Percentiles rank a stretch among this genome's conserved stretches.
These are phyloP conservation scores for Probosciger aterrimus DNA, from an alignment of 2,113 vertebrate species.

Conservation along the genomic window DNA sequence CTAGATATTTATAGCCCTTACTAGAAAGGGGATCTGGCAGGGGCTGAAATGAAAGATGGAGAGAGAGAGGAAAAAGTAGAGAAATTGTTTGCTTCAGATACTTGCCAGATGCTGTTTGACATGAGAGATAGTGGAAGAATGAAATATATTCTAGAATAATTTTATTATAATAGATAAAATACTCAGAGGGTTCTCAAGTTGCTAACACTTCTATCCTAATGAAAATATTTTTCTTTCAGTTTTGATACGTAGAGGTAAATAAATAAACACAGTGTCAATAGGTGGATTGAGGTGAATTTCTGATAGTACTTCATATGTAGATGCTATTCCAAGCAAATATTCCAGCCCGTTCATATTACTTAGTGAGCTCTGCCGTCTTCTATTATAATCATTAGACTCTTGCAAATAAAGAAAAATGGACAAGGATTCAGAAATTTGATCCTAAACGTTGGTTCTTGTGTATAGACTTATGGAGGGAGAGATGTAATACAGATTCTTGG, in stretches of 20 bases:
- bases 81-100: background rate
- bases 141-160: background rate
- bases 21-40: conserved; percentile 24
- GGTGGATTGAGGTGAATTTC: background rate
- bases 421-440: background rate
- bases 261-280: background rate
- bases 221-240: background rate
- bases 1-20: conserved; percentile 45
- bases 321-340: background rate
- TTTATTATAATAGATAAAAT: background rate
- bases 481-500: no score
- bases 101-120: background rate
- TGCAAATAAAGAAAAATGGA: background rate
- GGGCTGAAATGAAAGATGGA: background rate
- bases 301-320: background rate
- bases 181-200: background rate
- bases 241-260: background rate
- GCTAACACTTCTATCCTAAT: background rate
- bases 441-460: background rate
- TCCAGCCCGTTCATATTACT: background rate
- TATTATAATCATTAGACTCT: background rate
- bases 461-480: background rate
- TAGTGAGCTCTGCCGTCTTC: background rate
- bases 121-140: background rate
- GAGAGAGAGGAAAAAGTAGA: background rate